Base-by-base conservation (phyloP, 2,797 vertebrate genomes). In the Orientallactaga sibirica region DNA sequence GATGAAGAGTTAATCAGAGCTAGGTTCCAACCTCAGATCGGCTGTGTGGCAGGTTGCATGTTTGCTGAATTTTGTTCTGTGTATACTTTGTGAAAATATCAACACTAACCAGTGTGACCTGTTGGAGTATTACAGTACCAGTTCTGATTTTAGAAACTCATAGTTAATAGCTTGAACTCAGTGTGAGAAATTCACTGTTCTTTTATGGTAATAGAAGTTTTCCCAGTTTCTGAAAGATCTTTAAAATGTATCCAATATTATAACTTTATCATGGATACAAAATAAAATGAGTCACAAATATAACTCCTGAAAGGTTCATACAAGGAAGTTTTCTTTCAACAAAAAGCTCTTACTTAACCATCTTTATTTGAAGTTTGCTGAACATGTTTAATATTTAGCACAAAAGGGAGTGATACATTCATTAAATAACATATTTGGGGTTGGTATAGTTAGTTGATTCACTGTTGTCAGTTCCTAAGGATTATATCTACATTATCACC, bases 341-440 rank as follows among this genome's bases (percentile, higher is more conserved):
- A 58, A 48, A 24, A 2, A 64, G 10, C 73, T 52, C 77, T 61
- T 37, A 64, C 24, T 90, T 93, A 67, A 62, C 9, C 20, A 78
- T 76, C 12, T 33, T 83, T 96, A 86, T 67, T 18, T 75, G 33
- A 70, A 75, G 29, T 82, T 85, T 62, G 43, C 33, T 87, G 19
- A 77, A 18, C 68, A 29, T 24, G 19, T 3, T 10, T 14, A 41
- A 25, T 81, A 37, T 79, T 86, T 67, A 94, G 29, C 41, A 83
- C 3, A 68, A 5, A 88, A 82, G 29, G 0, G 14, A 82, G 16
- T n/a, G 24, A 48, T 12, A 74, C 2, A 5, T 15, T 91, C 48
- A 89, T 27, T 33, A 80, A 89, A 77, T 82, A 52, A 86, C 74
- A 71, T 86, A 75, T 61, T 82, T 89, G 37, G 58, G 85, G 64